Percentiles rank a stretch among this genome's conserved stretches.
These are phyloP conservation scores for Mesaphorura yosii DNA, from an alignment of 1,140 invertebrate genomes.

Conservation along the genomic window DNA sequence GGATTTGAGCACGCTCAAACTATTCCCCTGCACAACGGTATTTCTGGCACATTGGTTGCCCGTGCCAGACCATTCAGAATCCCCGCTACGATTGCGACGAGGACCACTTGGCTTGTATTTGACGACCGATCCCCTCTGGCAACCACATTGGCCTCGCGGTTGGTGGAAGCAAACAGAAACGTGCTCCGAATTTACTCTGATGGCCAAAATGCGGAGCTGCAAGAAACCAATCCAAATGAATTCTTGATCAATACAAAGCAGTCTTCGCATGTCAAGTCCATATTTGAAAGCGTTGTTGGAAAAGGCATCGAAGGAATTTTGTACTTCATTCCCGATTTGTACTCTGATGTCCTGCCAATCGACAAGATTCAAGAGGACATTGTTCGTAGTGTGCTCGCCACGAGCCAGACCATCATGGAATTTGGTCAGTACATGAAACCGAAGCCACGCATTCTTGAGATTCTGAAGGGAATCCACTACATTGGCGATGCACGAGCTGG, in stretches of 20 bases:
- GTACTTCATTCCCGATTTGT: constrained; percentile 3
- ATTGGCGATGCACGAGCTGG: background rate
- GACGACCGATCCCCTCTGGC: background rate
- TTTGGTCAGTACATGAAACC: background rate
- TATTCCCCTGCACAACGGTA: background rate
- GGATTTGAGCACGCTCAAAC: constrained; percentile 6
- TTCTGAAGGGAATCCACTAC: constrained; percentile 3
- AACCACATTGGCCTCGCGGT: background rate
- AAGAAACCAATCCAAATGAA: too few relatives aligned
- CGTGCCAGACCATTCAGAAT: background rate
- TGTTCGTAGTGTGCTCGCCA: background rate
- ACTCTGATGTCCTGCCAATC: background rate
- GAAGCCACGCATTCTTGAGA: constrained; percentile 1
- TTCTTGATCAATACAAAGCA: background rate
- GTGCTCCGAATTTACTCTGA: background rate
- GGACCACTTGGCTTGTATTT: background rate
- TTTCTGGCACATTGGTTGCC: background rate
- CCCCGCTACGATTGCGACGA: background rate
- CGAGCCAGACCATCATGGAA: background rate
- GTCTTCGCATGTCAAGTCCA: background rate
- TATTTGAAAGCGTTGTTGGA: too few relatives aligned
- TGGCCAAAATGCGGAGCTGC: background rate
- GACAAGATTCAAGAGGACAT: background rate
- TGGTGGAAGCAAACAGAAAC: background rate
- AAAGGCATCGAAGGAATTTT: constrained; percentile 11